Evolutionary conservation across 2,113 vertebrate species (phyloP), one percentile per base, ranked within the genome.

Genomic region (Rhagologus leucostigma): DNA sequence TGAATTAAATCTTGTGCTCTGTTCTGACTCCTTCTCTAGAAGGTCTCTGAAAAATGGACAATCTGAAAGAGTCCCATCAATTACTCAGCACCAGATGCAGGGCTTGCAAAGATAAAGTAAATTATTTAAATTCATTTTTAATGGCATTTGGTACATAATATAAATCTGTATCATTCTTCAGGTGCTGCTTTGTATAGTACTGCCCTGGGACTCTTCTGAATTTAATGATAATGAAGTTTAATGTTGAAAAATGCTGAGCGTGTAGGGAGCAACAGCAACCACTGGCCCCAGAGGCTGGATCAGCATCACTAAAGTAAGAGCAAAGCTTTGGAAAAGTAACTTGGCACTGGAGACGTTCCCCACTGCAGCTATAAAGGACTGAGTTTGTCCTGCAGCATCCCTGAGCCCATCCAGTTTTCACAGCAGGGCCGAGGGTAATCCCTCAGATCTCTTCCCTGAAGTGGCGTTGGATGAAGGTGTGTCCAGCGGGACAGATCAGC

Each of bases 401-500:
- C 47, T 14, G 13, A 15, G n/a, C 9, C 10, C 80, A 6, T 2
- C 5, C 22, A 2, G 46, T 1, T 41, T 27, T 9, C 4, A 5
- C 26, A n/a, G 63, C 30, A 65, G 50, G 35, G 30, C 77, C 3
- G 8, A 74, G 13, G 35, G 21, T 23, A 44, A 20, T 1, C 17
- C 47, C 64, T 7, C 47, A 4, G 42, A 4, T 23, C 63, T 52
- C 23, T 22, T 30, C 47, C 59, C 59, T 5, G 3, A 5, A 7
- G 2, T 0, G 10, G 15, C 3, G 3, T 3, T 23, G 29, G 42
- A 9, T 10, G 41, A 52, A 35, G 37, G 27, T 0, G 10, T 1
- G 2, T 18, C 17, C 2, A 16, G 27, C 0, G 2, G 50, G 42
- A 6, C 30, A 53, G 44, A 9, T 1, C 32, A 67, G 15, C 26